These are phyloP conservation scores for Dioctria linearis DNA, from an alignment of 2,888 invertebrate genomes.

Conservation along the genomic window DNA sequence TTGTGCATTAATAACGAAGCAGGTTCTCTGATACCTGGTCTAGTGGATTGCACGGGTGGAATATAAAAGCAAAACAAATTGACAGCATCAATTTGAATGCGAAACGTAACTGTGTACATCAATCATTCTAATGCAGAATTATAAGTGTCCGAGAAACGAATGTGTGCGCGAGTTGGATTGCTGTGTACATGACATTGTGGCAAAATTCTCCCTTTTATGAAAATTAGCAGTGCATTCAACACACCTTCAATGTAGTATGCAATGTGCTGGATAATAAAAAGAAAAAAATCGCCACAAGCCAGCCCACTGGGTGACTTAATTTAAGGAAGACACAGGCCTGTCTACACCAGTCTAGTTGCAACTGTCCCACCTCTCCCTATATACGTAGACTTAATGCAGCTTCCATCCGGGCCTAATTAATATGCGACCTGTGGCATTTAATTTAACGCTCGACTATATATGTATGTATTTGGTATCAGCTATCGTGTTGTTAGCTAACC, in stretches of 20 bases:
- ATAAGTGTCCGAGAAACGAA: constrained; percentile 21
- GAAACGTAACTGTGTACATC: constrained; percentile 37
- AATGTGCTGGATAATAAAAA: not conserved
- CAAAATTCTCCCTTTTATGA: not conserved
- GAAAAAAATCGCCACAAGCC: no score
- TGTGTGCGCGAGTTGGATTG: constrained; percentile 27
- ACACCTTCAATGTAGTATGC: not conserved
- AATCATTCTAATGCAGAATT: constrained; percentile 39
- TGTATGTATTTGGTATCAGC: no score
- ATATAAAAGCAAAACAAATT: constrained; percentile 22
- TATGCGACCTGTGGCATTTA: constrained; percentile 31
- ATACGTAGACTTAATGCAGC: not conserved
- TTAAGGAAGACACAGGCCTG: constrained; percentile 19
- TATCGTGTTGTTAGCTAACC: constrained; percentile 30
- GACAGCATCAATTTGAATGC: constrained; percentile 48
- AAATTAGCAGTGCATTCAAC: constrained; percentile 3
- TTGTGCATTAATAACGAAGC: constrained; percentile 46
- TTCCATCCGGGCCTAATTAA: not conserved
- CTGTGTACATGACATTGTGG: constrained; percentile 7
- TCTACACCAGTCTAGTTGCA: not conserved
- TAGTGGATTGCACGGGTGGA: not conserved
- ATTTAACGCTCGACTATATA: constrained; percentile 25
- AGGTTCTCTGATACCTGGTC: not conserved
- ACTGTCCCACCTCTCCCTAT: constrained; percentile 14
- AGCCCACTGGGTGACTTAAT: constrained; percentile 14